Percentiles rank a stretch among this genome's conserved stretches.
Evolutionary conservation across 2,113 vertebrate species (phyloP).

Genomic region (Vanacampus margaritifer): DNA sequence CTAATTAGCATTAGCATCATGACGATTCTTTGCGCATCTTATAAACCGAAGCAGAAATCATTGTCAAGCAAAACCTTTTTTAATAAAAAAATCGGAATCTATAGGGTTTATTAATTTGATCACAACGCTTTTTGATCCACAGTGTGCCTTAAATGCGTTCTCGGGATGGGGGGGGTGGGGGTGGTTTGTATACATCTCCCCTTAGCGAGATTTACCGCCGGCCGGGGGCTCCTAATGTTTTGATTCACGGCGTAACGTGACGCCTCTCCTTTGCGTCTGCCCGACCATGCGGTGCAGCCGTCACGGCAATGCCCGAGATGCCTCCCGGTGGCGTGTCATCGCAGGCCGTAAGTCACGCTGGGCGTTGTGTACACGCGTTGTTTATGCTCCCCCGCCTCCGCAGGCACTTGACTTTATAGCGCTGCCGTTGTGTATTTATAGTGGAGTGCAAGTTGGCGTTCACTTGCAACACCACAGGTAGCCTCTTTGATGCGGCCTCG

Average conservation of each 20-base stretch:
- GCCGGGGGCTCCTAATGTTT: slow-evolving; percentile 34
- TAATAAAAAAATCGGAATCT: no score
- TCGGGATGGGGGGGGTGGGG: not conserved
- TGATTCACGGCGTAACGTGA: slow-evolving; percentile 37
- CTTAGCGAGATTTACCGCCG: slow-evolving; percentile 28
- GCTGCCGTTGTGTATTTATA: slow-evolving; percentile 12
- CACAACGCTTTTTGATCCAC: slow-evolving; percentile 18
- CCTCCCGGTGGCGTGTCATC: slow-evolving; percentile 5
- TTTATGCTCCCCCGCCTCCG: slow-evolving; percentile 21
- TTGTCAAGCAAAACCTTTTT: no score
- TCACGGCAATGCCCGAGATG: slow-evolving; percentile 1
- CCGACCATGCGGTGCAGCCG: slow-evolving; percentile 16
- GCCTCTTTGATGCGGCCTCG: not conserved
- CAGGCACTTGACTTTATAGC: slow-evolving; percentile 21
- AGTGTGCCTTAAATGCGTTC: slow-evolving; percentile 39
- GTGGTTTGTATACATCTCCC: no score
- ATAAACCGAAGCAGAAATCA: no score
- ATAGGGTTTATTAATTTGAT: no score
- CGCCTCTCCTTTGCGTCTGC: slow-evolving; percentile 20
- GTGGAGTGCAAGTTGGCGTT: not conserved
- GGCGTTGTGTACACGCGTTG: slow-evolving; percentile 20
- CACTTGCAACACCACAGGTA: not conserved
- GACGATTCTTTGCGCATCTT: no score
- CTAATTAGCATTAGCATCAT: no score
- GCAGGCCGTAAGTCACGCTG: slow-evolving; percentile 2